Evolutionary conservation across 2,888 invertebrate species (phyloP).

Genomic region (Hymenopus coronatus): DNA sequence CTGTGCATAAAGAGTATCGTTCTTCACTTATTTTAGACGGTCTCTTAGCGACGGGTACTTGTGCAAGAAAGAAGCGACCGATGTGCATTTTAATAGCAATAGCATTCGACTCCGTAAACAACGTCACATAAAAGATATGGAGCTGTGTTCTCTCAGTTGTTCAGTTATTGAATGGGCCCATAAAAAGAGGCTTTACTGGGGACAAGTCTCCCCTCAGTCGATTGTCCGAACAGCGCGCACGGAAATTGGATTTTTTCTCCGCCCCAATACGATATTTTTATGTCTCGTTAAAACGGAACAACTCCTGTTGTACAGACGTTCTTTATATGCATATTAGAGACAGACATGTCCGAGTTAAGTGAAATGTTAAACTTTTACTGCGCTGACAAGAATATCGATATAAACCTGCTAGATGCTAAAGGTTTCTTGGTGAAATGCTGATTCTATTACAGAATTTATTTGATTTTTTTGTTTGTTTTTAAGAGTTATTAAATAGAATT

Average conservation of each 20-base stretch:
- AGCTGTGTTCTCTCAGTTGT: background rate
- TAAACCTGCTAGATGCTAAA: no score
- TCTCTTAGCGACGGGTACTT: background rate
- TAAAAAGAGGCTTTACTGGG: constrained; percentile 2
- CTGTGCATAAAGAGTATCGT: background rate
- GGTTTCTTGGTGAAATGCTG: no score
- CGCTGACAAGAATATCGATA: background rate
- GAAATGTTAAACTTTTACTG: background rate
- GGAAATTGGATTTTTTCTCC: background rate
- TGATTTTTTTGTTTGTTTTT: no score
- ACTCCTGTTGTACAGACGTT: background rate
- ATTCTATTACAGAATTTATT: no score
- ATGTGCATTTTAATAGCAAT: background rate
- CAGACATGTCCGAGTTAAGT: background rate
- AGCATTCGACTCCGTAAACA: background rate
- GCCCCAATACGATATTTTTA: constrained; percentile 3
- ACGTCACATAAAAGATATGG: background rate
- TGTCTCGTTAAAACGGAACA: constrained; percentile 16
- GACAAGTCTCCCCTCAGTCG: background rate
- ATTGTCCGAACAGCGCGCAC: constrained; percentile 7
- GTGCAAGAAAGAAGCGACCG: background rate
- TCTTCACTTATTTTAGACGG: background rate
- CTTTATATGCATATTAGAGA: background rate
- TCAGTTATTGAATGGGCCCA: constrained; percentile 6
- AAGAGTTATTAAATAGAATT: no score